Percentiles rank a stretch among this genome's conserved stretches.
Evolutionary conservation across 1,140 invertebrate species (phyloP).

Genomic region (Nymphalis io): DNA sequence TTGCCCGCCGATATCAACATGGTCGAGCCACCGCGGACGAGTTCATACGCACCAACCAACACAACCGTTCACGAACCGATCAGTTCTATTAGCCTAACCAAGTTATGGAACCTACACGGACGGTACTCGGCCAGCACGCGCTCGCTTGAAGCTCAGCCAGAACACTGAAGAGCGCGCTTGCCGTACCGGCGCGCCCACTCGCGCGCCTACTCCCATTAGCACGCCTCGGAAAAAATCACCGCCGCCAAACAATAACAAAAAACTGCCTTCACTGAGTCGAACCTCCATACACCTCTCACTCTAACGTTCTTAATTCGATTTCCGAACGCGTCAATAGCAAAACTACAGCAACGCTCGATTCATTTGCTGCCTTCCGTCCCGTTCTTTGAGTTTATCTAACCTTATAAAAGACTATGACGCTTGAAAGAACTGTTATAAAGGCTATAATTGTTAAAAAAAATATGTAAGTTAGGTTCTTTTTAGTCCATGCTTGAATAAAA

Average conservation of each 20-base stretch:
- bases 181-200: slow-evolving; percentile 74
- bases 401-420: slow-evolving; percentile 17
- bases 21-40: slow-evolving; percentile 64
- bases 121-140: slow-evolving; percentile 64
- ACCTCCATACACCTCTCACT: slow-evolving; percentile 73
- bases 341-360: slow-evolving; percentile 74
- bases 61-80: slow-evolving; percentile 56
- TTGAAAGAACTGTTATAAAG: slow-evolving; percentile 33
- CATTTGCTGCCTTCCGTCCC: slow-evolving; percentile 73
- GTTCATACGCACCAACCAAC: slow-evolving; percentile 68
- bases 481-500: slow-evolving; percentile 44
- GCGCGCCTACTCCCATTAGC: slow-evolving; percentile 78
- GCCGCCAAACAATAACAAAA: slow-evolving; percentile 75
- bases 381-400: slow-evolving; percentile 47
- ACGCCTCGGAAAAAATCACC: slow-evolving; percentile 79
- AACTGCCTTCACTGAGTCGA: slow-evolving; percentile 71
- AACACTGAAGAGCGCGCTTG: slow-evolving; percentile 80
- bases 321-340: slow-evolving; percentile 71
- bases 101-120: slow-evolving; percentile 50
- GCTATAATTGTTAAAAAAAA: slow-evolving; percentile 33
- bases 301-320: slow-evolving; percentile 80
- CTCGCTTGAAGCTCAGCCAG: slow-evolving; percentile 77
- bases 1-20: slow-evolving; percentile 80
- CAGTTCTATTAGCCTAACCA: slow-evolving; percentile 37
- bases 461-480: slow-evolving; percentile 47